phyloP scores from a whole-genome alignment of 92 coral and sea anemone species.

The Galaxea fascicularis region DNA sequence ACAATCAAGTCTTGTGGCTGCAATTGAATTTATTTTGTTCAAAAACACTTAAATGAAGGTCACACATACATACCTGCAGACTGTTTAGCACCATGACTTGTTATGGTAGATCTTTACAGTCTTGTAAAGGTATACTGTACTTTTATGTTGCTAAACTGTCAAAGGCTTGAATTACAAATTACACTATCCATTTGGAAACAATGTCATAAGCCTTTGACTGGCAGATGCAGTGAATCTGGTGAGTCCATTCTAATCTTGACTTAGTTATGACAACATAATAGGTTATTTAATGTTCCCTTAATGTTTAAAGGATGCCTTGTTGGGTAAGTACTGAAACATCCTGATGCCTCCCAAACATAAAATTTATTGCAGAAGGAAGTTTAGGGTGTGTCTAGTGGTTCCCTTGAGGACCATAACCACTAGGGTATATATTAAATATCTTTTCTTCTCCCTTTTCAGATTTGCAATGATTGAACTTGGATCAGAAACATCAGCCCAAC shows the following conservation, averaged over 20 bases:
- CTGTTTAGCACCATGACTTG: neutral
- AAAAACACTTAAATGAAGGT: neutral
- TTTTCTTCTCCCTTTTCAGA: conserved; percentile 47
- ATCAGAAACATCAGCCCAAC: conserved; percentile 86
- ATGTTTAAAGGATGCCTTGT: neutral
- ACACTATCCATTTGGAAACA: neutral
- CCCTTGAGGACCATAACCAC: neutral
- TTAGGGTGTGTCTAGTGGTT: no score
- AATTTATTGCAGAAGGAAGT: no score
- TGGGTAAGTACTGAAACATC: neutral
- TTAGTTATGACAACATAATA: neutral
- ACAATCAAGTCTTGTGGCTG: no score
- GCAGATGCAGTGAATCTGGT: neutral
- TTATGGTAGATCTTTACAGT: neutral
- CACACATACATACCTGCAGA: neutral
- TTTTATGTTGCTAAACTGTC: neutral
- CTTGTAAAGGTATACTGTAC: neutral
- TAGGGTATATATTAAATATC: no score
- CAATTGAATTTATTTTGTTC: no score
- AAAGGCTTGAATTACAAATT: neutral
- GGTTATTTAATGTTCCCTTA: neutral
- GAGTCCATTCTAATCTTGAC: neutral
- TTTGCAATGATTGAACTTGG: conserved; percentile 98
- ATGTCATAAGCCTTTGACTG: neutral
- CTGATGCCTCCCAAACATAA: neutral